Conservation (phyloP, 2,797 vertebrate species). For the Typhlichthys eigenmanni region DNA sequence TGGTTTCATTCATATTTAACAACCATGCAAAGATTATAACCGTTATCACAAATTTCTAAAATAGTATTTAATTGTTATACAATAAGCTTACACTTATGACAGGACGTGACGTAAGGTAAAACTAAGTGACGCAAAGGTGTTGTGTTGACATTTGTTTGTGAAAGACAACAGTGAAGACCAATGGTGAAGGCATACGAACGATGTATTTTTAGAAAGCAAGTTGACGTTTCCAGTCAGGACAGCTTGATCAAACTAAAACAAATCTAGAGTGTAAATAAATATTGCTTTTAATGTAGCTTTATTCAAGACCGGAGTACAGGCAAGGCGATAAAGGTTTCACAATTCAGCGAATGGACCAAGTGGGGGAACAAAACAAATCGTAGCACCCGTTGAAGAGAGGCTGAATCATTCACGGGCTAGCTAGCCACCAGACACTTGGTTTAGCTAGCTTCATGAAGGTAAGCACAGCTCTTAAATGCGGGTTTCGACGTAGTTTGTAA, state of each 20-base stretch:
- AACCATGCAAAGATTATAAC: too few species aligned
- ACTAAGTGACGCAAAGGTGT: conserved; percentile 53
- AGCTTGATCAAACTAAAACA: not conserved
- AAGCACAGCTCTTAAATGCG: not conserved
- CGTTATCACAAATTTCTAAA: too few species aligned
- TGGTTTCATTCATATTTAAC: too few species aligned
- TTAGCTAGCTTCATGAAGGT: not conserved
- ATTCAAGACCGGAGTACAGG: not conserved
- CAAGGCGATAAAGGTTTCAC: conserved; percentile 17
- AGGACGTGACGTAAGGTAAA: conserved; percentile 49
- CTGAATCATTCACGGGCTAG: conserved; percentile 69
- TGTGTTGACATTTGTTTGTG: conserved; percentile 82
- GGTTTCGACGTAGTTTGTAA: too few species aligned
- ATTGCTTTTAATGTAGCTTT: not conserved
- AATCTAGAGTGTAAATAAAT: not conserved
- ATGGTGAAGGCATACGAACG: conserved; percentile 20
- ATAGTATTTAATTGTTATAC: too few species aligned
- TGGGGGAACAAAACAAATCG: conserved; percentile 70
- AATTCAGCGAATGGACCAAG: conserved; percentile 52
- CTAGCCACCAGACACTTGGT: conserved; percentile 15
- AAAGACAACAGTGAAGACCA: conserved; percentile 66
- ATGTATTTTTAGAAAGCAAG: conserved; percentile 50
- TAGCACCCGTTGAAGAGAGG: conserved; percentile 58
- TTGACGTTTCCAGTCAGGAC: conserved; percentile 1
- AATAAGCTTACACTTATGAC: too few species aligned